Evolutionary conservation across 2,888 invertebrate species (phyloP), one percentile per base, ranked within the genome.

Genomic region (Plagiodera versicolora): DNA sequence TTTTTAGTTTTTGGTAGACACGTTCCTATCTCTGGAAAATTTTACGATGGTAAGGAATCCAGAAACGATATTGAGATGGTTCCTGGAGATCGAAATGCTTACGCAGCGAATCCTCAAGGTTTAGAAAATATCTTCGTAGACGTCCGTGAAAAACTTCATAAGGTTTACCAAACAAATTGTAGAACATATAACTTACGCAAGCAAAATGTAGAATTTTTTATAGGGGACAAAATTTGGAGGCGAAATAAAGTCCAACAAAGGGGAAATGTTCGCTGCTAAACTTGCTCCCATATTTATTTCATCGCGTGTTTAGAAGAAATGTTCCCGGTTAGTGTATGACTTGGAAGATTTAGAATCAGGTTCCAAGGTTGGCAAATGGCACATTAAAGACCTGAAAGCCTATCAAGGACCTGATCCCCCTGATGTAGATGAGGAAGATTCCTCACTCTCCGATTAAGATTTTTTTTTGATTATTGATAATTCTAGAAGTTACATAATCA

Each of bases 1-100:
- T 68, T 64, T 53, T 47, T 67, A 1, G 60, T 49, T 45, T 68
- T 66, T 52, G 65, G 48, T 11, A 17, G 68, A 46, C 58, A 52
- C 30, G 45, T 69, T 16, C 63, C 67, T 16, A 5, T 66, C 17
- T 53, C 63, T 17, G 68, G 61, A 5, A 54, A 59, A 48, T 64
- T 47, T 61, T 64, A 61, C 28, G 66, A 67, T n/a, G 30, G 55
- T 28, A 58, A 32, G 17, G 11, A 16, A n/a, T 8, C 50, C n/a
- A 32, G 17, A 10, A 10, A 8, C 1, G n/a, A 50, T 32, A 16
- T 32, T n/a, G 50, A 35, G 18, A 16, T 35, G 14, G n/a, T 16
- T n/a, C 50, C 50, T 4, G 32, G 50, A 14, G 9, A 32, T 10
- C 30, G 50, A 1, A 14, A 35, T 50, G 9, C 32, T 10, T 52